These are phyloP conservation scores for Gambusia yucatana DNA, from an alignment of 2,797 vertebrate genomes.

Conservation along the genomic window DNA sequence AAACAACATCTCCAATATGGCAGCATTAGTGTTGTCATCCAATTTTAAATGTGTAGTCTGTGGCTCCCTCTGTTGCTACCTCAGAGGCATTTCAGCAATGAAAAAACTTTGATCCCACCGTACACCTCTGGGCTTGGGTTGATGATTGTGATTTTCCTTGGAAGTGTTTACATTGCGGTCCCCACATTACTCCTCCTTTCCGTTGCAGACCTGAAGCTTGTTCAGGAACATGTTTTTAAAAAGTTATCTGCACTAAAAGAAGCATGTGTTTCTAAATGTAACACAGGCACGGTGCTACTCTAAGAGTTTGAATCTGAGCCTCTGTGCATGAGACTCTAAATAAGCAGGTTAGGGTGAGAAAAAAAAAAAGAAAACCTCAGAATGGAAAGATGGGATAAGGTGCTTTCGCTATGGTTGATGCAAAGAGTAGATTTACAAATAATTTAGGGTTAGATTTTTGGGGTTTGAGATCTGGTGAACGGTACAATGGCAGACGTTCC, in stretches of 20 bases:
- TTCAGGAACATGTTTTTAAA: conserved; percentile 39
- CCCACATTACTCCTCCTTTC: conserved; percentile 46
- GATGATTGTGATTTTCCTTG: background rate
- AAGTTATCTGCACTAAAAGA: conserved; percentile 83
- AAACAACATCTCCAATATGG: background rate
- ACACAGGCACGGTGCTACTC: conserved; percentile 84
- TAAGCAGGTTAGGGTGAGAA: conserved; percentile 17
- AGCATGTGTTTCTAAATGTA: conserved; percentile 74
- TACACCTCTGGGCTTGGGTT: background rate
- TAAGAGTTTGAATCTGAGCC: conserved; percentile 65
- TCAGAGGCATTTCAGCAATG: background rate
- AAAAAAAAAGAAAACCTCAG: conserved; percentile 34
- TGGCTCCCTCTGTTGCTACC: background rate
- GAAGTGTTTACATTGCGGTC: conserved; percentile 14
- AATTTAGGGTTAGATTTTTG: conserved; percentile 8
- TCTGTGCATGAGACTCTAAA: conserved; percentile 44
- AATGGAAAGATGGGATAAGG: conserved; percentile 25
- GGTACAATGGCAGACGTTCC: conserved; percentile 49
- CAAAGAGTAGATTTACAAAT: conserved; percentile 8
- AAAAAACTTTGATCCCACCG: background rate
- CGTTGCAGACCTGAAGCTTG: conserved; percentile 55
- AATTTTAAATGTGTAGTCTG: background rate
- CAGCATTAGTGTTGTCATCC: background rate
- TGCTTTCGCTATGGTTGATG: conserved; percentile 21
- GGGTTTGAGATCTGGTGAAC: conserved; percentile 29